Evolutionary conservation across 2,797 vertebrate species (phyloP), one percentile per base, ranked within the genome.

Genomic region (Knipowitschia caucasica): DNA sequence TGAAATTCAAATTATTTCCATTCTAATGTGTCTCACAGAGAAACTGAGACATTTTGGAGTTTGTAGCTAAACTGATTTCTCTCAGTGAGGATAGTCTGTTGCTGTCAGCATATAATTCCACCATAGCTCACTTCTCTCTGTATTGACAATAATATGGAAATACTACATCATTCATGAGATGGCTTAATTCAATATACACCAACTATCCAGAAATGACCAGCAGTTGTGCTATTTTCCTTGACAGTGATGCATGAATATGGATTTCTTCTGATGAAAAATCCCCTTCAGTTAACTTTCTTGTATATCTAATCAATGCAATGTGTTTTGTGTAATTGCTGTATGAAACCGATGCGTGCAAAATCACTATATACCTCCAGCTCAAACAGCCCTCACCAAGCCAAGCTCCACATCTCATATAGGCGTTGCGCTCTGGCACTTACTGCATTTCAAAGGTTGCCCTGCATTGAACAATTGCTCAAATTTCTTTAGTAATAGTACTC

Each of bases 121-220:
- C 20, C 3, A 2, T 29, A 24, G 4, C 11, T 55, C 25, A 47
- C n/a, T 5, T 1, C 0, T 15, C n/a, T 59, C 27, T 36, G 23
- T 50, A 42, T 43, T 53, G 21, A 61, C 43, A 17, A 27, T 15
- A 27, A 49, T 51, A 65, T 67, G 25, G 50, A 46, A 53, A 62
- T 64, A 52, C 2, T 8, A 14, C 34, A 29, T 46, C 29, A 50
- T 38, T 2, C 0, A 3, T 29, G 8, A 45, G 21, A 58, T 27
- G 27, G 6, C 47, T 53, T 35, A 24, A 9, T 25, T 23, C 5
- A 11, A 0, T 2, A 27, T 12, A 20, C 9, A 5, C 38, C 26
- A 55, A 11, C 25, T 35, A 65, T 52, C 34, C 23, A 59, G 36
- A 38, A 56, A 69, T 62, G 6, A 50, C 40, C 4, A 11, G 2